phyloP scores from a whole-genome alignment of 1,140 invertebrate species.

The Heliothis virescens region DNA sequence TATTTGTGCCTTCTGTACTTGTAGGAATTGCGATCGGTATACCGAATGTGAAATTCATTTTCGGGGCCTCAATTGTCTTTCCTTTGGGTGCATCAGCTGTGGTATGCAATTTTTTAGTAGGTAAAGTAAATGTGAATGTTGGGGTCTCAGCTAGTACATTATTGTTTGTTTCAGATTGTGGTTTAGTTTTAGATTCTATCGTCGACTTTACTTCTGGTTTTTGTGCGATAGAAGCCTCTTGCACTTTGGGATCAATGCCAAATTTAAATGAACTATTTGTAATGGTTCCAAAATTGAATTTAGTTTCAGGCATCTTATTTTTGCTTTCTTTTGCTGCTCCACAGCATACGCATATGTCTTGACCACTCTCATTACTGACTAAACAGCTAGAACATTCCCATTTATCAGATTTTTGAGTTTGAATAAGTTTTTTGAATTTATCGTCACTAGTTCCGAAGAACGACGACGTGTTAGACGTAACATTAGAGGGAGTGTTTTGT shows the following conservation, averaged over 20 bases:
- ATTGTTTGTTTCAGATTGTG: constrained; percentile 72
- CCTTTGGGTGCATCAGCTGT: constrained; percentile 47
- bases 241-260: constrained; percentile 76
- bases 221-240: constrained; percentile 58
- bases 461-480: constrained; percentile 26
- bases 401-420: constrained; percentile 74
- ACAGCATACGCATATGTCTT: constrained; percentile 89
- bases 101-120: constrained; percentile 56
- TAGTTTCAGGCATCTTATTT: constrained; percentile 54
- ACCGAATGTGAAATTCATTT: constrained; percentile 66
- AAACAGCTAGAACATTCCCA: constrained; percentile 91
- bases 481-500: constrained; percentile 31
- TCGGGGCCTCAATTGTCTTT: constrained; percentile 55
- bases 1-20: constrained; percentile 36
- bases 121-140: constrained; percentile 79
- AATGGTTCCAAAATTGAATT: constrained; percentile 67
- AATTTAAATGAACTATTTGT: constrained; percentile 79
- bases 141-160: constrained; percentile 65
- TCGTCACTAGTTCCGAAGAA: constrained; percentile 21
- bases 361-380: constrained; percentile 87
- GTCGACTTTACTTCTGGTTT: constrained; percentile 50
- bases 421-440: constrained; percentile 65
- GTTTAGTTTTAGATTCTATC: constrained; percentile 16
- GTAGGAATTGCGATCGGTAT: constrained; percentile 61
- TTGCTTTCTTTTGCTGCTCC: constrained; percentile 88